phyloP scores from a whole-genome alignment of 2,113 vertebrate species.

The Calyptommatus sinebrachiatus region DNA sequence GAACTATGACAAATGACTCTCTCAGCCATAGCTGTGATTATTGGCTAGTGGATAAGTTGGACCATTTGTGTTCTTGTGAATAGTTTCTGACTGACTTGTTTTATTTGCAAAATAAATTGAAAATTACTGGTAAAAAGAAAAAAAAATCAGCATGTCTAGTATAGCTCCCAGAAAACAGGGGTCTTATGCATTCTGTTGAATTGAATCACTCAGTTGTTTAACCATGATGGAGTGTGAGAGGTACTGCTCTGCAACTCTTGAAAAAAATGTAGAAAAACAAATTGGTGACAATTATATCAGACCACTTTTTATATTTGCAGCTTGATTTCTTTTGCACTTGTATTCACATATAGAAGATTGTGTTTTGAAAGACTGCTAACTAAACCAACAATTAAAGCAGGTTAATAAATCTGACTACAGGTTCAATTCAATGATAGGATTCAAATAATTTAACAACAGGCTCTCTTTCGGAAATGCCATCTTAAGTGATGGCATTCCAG shows the following conservation, averaged over 20 bases:
- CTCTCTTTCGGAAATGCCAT: no score
- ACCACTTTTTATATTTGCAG: not conserved
- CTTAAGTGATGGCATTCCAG: no score
- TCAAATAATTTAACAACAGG: no score
- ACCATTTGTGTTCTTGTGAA: constrained; percentile 7
- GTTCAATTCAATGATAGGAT: not conserved
- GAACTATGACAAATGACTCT: constrained; percentile 4
- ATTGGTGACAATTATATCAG: not conserved
- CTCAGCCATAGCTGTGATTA: not conserved
- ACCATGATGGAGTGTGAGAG: not conserved
- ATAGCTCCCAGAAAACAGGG: not conserved
- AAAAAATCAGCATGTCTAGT: not conserved
- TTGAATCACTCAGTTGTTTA: not conserved
- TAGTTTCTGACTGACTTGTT: constrained; percentile 22
- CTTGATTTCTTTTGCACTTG: not conserved
- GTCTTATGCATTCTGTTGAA: not conserved
- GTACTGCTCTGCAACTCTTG: not conserved
- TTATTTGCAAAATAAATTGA: constrained; percentile 26
- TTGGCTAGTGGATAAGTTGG: not conserved
- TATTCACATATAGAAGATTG: not conserved
- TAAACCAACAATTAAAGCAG: not conserved
- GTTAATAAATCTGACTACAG: not conserved
- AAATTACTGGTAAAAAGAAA: not conserved
- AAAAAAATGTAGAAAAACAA: not conserved
- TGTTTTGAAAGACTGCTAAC: not conserved